Evolutionary conservation across 1,140 invertebrate species (phyloP).

Genomic region (Atta colombica): DNA sequence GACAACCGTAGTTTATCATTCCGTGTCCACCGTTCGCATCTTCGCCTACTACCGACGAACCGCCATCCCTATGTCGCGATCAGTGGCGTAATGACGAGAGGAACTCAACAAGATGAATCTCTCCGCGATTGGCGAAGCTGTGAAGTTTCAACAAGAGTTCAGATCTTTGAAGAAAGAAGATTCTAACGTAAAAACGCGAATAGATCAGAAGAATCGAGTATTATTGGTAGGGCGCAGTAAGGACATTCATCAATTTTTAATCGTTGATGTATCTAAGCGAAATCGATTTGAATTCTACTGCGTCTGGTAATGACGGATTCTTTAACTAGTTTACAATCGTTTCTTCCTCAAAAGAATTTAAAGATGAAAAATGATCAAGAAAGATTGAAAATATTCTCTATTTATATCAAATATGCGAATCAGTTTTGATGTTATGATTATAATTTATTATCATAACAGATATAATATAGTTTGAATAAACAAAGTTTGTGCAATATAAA

Average conservation of each 20-base stretch:
- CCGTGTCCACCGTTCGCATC: slow-evolving; percentile 29
- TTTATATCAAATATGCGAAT: too few relatives aligned
- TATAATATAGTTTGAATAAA: background rate
- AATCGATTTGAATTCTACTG: background rate
- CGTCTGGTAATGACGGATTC: background rate
- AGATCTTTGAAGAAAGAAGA: background rate
- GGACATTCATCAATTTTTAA: background rate
- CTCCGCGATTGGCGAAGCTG: slow-evolving; percentile 6
- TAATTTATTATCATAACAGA: background rate
- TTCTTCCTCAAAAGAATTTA: slow-evolving; percentile 10
- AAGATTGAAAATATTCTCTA: background rate
- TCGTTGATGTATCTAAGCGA: background rate
- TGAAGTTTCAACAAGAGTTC: background rate
- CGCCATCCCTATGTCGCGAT: slow-evolving; percentile 36
- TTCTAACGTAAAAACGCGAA: background rate
- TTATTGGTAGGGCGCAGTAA: background rate
- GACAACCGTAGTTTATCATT: slow-evolving; percentile 51
- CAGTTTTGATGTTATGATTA: background rate
- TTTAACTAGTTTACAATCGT: background rate
- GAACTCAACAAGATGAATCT: slow-evolving; percentile 21
- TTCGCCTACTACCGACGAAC: slow-evolving; percentile 16
- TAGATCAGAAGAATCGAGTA: background rate
- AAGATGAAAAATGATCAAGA: background rate
- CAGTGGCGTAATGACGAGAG: slow-evolving; percentile 44
- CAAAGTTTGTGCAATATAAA: slow-evolving; percentile 3